These are phyloP conservation scores for Marcusenius ussheri DNA, from an alignment of 2,113 vertebrate species.

Conservation along the genomic window DNA sequence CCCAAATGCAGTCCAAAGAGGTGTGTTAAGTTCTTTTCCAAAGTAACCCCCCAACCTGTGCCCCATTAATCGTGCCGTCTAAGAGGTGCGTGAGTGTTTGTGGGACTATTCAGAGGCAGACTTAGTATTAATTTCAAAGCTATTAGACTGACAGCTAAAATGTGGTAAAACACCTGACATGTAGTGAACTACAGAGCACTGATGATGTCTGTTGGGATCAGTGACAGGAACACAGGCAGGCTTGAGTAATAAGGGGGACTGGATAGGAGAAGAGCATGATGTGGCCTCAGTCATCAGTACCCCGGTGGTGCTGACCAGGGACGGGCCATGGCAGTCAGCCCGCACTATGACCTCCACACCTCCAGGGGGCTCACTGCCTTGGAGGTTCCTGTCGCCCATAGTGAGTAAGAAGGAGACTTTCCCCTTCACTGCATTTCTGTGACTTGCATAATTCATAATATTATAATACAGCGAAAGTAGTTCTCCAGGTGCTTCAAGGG, in stretches of 20 bases:
- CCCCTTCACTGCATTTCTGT: constrained; percentile 37
- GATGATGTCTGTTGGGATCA: neutral
- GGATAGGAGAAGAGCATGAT: neutral
- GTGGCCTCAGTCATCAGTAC: neutral
- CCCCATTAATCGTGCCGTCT: constrained; percentile 24
- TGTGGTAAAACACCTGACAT: neutral
- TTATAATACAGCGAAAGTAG: constrained; percentile 20
- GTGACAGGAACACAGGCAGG: neutral
- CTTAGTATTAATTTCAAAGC: constrained; percentile 17
- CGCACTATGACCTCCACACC: neutral
- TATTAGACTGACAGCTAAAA: neutral
- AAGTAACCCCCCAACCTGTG: constrained; percentile 25
- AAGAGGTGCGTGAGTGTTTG: constrained; percentile 24
- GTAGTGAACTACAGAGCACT: neutral
- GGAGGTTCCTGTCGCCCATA: neutral
- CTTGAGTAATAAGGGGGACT: neutral
- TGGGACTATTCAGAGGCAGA: neutral
- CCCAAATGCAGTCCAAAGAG: neutral
- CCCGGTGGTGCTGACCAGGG: neutral
- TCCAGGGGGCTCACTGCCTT: neutral
- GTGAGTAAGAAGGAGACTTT: constrained; percentile 32
- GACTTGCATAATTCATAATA: constrained; percentile 45
- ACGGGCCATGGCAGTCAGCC: neutral
- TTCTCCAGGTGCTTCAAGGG: neutral
- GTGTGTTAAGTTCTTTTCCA: constrained; percentile 47